Conservation (phyloP, 2,113 vertebrate genomes). For the Hylia prasina region DNA sequence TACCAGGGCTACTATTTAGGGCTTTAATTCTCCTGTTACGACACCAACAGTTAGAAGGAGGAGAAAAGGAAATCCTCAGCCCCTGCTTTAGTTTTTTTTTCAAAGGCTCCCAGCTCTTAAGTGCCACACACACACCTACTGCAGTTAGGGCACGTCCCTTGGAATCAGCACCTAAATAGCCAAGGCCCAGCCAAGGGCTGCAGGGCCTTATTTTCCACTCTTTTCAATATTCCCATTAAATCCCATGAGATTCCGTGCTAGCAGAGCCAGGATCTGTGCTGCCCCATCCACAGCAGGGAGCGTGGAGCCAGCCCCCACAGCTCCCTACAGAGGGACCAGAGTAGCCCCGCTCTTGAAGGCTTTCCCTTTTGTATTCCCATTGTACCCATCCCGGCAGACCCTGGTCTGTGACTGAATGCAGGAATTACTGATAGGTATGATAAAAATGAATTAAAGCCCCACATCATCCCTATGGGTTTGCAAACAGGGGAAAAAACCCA, state of each 20-base stretch:
- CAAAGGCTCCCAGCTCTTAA: neutral
- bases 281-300: neutral
- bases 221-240: neutral
- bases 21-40: conserved; percentile 33
- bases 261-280: neutral
- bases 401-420: neutral
- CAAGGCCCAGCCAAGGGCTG: neutral
- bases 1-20: neutral
- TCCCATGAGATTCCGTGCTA: neutral
- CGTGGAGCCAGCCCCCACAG: neutral
- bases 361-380: neutral
- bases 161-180: neutral
- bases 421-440: fast-evolving
- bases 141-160: neutral
- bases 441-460: neutral
- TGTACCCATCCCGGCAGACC: neutral
- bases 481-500: fast-evolving
- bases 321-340: neutral
- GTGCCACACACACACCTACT: neutral
- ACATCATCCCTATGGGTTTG: neutral
- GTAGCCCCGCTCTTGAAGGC: neutral
- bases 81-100: neutral
- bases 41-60: neutral
- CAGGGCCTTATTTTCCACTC: neutral
- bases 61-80: conserved; percentile 16